Conservation (phyloP, 1,140 invertebrate species). For the Neodiprion virginianus region DNA sequence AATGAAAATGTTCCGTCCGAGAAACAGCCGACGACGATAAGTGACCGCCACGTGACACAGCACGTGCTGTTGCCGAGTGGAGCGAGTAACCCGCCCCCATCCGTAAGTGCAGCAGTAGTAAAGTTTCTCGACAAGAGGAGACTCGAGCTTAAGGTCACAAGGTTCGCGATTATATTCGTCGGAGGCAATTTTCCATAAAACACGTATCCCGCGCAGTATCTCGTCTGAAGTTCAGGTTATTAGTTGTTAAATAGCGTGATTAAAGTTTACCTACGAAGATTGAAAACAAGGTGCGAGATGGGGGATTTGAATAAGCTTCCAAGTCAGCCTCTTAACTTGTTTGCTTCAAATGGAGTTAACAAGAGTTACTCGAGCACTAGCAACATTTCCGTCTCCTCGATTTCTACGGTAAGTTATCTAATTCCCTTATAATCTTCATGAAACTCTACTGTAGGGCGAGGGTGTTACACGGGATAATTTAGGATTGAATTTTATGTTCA, state of each 20-base stretch:
- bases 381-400: neutral
- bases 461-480: too few species aligned
- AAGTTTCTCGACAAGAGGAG: neutral
- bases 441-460: neutral
- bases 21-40: neutral
- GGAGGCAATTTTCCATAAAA: too few species aligned
- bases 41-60: constrained; percentile 1
- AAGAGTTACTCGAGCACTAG: neutral
- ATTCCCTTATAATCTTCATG: neutral
- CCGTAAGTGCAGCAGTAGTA: neutral
- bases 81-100: neutral
- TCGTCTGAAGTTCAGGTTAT: neutral
- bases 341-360: constrained; percentile 1
- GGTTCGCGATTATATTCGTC: too few species aligned
- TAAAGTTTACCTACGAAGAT: neutral
- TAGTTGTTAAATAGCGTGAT: neutral
- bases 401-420: neutral
- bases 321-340: neutral
- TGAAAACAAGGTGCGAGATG: constrained; percentile 1
- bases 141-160: too few species aligned
- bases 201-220: neutral
- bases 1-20: too few species aligned
- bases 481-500: too few species aligned
- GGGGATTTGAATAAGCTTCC: neutral
- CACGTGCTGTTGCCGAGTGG: neutral